Base-by-base conservation (phyloP, 2,113 vertebrate species). In the Toxostoma redivivum region DNA sequence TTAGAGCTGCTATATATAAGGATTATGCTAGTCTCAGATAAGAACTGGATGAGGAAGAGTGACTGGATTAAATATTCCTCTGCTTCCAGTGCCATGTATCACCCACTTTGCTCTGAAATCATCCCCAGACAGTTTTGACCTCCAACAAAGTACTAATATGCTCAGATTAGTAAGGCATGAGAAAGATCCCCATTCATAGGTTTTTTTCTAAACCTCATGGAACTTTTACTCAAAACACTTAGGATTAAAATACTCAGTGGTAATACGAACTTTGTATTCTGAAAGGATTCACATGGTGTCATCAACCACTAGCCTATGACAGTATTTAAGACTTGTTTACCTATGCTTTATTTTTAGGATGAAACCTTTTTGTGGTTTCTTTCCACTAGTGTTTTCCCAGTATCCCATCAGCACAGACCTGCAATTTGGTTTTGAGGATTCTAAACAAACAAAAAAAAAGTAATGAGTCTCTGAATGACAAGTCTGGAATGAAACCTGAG, bases 341-440 rank as follows among this genome's bases (percentile, higher is more conserved):
- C 73, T 67, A 45, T 47, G 37, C 7, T 67, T 89, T 87, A 91
- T 89, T 96, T 97, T 96, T 76, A 97, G 85, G 48, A 66, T 76
- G 27, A 31, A 78, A 84, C 21, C 44, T 51, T 97, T 71, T 51
- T 37, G 64, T 35, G 42, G 71, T 70, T 92, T 83, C 38, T 80
- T 88, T 88, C 71, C 61, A 76, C 70, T 47, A 44, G 31, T 74
- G 67, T 92, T 94, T 95, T 85, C 91, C 72, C 56, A 81, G 78
- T 79, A 85, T 56, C 33, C 73, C 64, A 57, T 42, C 67, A 95
- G 27, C 40, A 58, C 28, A 79, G 57, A 90, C 57, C 56, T 69
- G 31, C 18, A 88, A 35, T 95, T 82, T 80, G 19, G 30, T 85
- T 92, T 90, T 83, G 67, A 91, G 86, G 45, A 40, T 56, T 92